Evolutionary conservation across 2,888 invertebrate species (phyloP), one percentile per base, ranked within the genome.

Genomic region (Hololepta plana): DNA sequence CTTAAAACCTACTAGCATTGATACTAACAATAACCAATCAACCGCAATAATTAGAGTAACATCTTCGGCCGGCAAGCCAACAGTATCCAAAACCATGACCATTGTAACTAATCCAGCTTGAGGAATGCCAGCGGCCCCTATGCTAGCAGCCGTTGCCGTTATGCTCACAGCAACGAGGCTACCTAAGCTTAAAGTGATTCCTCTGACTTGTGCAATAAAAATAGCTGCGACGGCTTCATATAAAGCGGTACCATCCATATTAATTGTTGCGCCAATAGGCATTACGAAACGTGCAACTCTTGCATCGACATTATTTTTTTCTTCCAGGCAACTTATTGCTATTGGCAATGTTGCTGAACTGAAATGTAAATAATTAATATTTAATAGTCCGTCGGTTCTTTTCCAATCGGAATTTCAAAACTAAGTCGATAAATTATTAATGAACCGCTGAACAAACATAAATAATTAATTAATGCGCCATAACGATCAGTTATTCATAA

Each of bases 171-270:
- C 75, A 15, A 77, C 57, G 28, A 80, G 61, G 41, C 72, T 65
- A 2, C 75, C 76, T 30, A 76, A 58, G 32, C 61, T 60, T 35
- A 81, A 58, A 10, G 58, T 45, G 14, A 68, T 54, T 33, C 66
- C 61, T 38, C 73, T 65, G 31, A 74, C 63, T 58, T 82, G 81
- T 1, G 81, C 72, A 35, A 82, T 82, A 51, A 79, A 82, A 39
- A 82, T 71, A 4, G 80, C 79, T 3, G 80, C 81, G 2, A 82
- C 77, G 1, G 81, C 81, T 51, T 82, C 81, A 45, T 82, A 82
- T 7, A 82, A 57, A 4, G 79, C 79, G 0, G 79, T 77, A 23
- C 80, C 79, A 44, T 79, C 77, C 77, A 79, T 79, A 53, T 82
- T 80, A 41, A 81, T 76, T 19, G 79, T 79, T 2, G 79, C 75